Evolutionary conservation across 2,113 vertebrate species (phyloP), one percentile per base, ranked within the genome.

Genomic region (Serilophus lunatus): DNA sequence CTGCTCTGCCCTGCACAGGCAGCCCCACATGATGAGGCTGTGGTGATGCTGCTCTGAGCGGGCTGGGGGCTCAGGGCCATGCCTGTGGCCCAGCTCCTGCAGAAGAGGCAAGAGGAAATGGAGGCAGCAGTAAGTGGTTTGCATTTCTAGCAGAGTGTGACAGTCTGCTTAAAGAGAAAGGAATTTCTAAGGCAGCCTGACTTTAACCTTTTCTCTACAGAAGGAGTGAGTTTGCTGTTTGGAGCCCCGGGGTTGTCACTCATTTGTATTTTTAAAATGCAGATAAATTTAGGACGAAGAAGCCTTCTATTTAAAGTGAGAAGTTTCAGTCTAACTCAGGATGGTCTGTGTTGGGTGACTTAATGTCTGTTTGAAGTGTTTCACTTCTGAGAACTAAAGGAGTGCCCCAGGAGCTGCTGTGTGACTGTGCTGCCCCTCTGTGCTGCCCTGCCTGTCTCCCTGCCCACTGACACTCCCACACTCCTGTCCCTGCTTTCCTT

Each of bases 41-140:
- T 98, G 83, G 97, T 98, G 49, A 97, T 29, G 2, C 90, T 98
- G 88, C 75, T 98, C 10, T 98, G 98, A 98, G 13, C 97, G 98
- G 98, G 98, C 98, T 0, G 98, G 97, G 88, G 98, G 98, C 96
- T 98, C 93, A 79, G 98, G 64, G 97, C 98, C 31, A 96, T 98
- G 98, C 98, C 97, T 0, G 97, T 98, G n/a, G 98, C 97, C 22
- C 97, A 97, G 8, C 97, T 98, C 10, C 69, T 98, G 96, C 97
- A 98, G 96, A 98, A 98, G 96, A 97, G 98, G 44, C 98, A 98
- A 78, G 97, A 95, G 0, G 98, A 98, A 76, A 97, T 97, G 5
- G 98, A 98, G 80, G 96, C 97, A 49, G 98, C 98, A 95, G 97
- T 98, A 86, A 95, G 97, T 95, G 40, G 15, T 50, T 79, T n/a